These are phyloP conservation scores for Pontoporia blainvillei DNA, from an alignment of 2,113 vertebrate species.

Conservation along the genomic window DNA sequence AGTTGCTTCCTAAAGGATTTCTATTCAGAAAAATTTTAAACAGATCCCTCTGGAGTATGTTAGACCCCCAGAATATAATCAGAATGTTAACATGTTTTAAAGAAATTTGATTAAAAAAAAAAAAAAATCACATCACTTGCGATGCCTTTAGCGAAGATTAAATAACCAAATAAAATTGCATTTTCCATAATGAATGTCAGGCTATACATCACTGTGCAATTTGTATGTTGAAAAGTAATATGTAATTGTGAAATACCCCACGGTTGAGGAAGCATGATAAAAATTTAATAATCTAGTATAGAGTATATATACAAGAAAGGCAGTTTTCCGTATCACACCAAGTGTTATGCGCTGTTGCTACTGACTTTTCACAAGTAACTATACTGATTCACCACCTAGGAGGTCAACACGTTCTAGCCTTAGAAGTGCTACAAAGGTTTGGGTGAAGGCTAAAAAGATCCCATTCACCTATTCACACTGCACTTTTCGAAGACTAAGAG, in stretches of 20 bases:
- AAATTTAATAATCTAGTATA: neutral
- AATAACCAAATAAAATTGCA: conserved; percentile 24
- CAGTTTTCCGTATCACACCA: neutral
- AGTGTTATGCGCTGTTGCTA: neutral
- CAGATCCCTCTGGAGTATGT: neutral
- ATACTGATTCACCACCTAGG: neutral
- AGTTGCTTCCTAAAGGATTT: conserved; percentile 8
- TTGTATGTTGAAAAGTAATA: neutral
- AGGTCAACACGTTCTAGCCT: neutral
- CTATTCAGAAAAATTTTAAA: neutral
- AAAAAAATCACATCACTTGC: neutral
- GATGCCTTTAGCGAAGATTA: conserved; percentile 1
- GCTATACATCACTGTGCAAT: neutral
- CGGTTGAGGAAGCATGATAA: neutral
- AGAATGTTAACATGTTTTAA: conserved; percentile 8
- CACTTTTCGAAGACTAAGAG: neutral
- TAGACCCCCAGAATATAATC: neutral
- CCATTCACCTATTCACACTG: neutral
- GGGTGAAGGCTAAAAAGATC: neutral
- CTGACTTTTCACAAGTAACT: neutral
- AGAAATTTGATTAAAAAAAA: conserved; percentile 11
- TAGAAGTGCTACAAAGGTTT: neutral
- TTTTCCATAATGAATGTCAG: conserved; percentile 31
- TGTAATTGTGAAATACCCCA: neutral
- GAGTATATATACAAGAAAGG: neutral